These are phyloP conservation scores for Tanaodytes sp. DNA, from an alignment of 2,888 invertebrate species.

Conservation along the genomic window DNA sequence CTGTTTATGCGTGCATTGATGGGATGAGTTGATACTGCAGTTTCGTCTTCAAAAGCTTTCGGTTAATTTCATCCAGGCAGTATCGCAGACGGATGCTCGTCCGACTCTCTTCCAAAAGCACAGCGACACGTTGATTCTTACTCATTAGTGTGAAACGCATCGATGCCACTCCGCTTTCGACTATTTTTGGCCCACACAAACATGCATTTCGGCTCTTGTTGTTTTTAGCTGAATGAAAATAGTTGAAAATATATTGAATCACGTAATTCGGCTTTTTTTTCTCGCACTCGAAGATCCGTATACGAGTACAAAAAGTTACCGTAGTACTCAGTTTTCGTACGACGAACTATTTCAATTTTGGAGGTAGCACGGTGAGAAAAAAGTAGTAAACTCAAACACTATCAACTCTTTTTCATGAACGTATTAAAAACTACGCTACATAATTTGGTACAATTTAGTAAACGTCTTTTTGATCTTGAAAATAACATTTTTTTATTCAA, in stretches of 20 bases:
- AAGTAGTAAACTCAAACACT: too few relatives aligned
- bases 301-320: too few relatives aligned
- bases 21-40: constrained; percentile 66
- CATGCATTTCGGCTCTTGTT: constrained; percentile 48
- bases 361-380: too few relatives aligned
- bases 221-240: constrained; percentile 47
- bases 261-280: constrained; percentile 14
- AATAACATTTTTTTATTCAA: too few relatives aligned
- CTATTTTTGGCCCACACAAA: constrained; percentile 52
- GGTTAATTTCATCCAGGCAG: constrained; percentile 55
- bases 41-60: constrained; percentile 65
- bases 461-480: too few relatives aligned
- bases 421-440: too few relatives aligned
- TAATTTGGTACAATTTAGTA: too few relatives aligned
- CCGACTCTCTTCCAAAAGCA: constrained; percentile 51
- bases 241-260: constrained; percentile 45
- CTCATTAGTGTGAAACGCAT: constrained; percentile 69
- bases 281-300: too few relatives aligned
- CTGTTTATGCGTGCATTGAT: constrained; percentile 51
- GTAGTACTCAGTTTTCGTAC: too few relatives aligned
- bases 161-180: constrained; percentile 55
- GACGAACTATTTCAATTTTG: too few relatives aligned
- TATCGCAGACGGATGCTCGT: constrained; percentile 47
- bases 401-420: too few relatives aligned
- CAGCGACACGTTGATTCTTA: constrained; percentile 66